Evolutionary conservation across 2,888 invertebrate genomes (phyloP).

Genomic region (Therioaphis trifolii): DNA sequence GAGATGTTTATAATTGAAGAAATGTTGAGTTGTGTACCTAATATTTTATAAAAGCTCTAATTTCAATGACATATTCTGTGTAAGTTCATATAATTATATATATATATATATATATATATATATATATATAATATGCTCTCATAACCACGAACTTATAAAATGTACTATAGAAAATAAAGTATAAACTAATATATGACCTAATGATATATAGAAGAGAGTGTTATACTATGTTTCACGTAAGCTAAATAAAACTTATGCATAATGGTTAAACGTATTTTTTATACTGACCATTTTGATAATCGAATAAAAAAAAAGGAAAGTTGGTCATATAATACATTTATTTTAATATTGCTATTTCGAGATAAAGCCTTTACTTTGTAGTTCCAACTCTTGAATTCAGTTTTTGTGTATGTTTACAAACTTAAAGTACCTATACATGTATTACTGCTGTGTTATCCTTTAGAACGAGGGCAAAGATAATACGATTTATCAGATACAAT

Average conservation of each 20-base stretch:
- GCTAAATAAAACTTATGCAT: not conserved
- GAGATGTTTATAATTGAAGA: no score
- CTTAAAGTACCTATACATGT: not conserved
- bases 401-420: not conserved
- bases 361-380: no score
- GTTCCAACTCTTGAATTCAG: not conserved
- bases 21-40: no score
- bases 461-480: not conserved
- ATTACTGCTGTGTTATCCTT: not conserved
- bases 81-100: no score
- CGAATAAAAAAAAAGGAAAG: not conserved
- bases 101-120: no score
- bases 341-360: not conserved
- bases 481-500: not conserved
- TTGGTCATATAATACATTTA: not conserved
- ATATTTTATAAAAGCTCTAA: not conserved
- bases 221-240: not conserved
- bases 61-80: not conserved
- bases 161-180: not conserved
- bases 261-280: not conserved
- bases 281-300: not conserved
- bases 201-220: not conserved
- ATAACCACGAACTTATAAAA: not conserved
- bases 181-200: not conserved
- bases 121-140: no score